Evolutionary conservation across 2,113 vertebrate genomes (phyloP), one percentile per base, ranked within the genome.

Genomic region (Cheilinus undulatus): DNA sequence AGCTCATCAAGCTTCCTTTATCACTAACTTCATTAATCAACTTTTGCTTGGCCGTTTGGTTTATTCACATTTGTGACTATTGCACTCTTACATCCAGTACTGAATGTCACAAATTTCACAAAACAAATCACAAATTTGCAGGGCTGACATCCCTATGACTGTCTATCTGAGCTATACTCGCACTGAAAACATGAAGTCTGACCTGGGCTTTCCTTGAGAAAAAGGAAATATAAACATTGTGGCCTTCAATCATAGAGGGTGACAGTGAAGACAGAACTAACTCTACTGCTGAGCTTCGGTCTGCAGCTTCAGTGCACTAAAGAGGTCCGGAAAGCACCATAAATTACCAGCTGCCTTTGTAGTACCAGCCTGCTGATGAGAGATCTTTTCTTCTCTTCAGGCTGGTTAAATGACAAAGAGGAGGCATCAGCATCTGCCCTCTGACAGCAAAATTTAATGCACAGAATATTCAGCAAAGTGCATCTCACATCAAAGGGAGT

Each of bases 401-500:
- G 50, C 61, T 56, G 46, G 49, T 50, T 34, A 15, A 7, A 54
- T 28, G 72, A 69, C 71, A 61, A 52, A 68, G 45, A 73, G 17
- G 26, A 65, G 27, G 43, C 58, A 59, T 49, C 66, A 62, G 66
- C 56, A 63, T 77, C 26, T 79, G 72, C 53, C 76, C 40, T 53
- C 22, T 59, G 53, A 69, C 57, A 14, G 32, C n/a, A 27, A 34
- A 53, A 24, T 73, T 67, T 56, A 58, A 63, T 27, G 45, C 13
- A 30, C 57, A 38, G 38, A 61, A 45, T 27, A 57, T 27, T 32
- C 76, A 61, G 79, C 58, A 75, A 52, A 86, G 74, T 65, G 77
- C 59, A 73, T 70, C 53, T 46, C 61, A 72, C 63, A 79, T 89
- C 83, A 86, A 84, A 85, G 68, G 40, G 51, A 46, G 12, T 48